phyloP scores from a whole-genome alignment of 2,797 vertebrate species.

The Rhynchonycteris naso region DNA sequence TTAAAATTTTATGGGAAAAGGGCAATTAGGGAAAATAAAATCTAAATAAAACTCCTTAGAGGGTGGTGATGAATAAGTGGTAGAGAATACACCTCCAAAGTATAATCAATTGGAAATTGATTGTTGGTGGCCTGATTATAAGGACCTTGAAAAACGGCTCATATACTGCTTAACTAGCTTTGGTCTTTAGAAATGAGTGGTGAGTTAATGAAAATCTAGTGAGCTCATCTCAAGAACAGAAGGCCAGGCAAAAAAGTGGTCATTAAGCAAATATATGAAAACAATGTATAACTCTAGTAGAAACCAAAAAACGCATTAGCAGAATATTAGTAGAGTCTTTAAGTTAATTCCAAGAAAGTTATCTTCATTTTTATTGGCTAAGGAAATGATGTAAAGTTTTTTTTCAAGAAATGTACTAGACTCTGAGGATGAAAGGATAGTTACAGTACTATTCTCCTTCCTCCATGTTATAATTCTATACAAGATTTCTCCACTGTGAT shows the following conservation, averaged over 20 bases:
- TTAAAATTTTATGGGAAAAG: conserved; percentile 43
- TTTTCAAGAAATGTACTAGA: not conserved
- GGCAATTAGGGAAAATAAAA: not conserved
- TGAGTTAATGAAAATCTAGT: not conserved
- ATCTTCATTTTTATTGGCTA: not conserved
- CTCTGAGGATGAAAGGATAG: not conserved
- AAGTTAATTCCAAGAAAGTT: not conserved
- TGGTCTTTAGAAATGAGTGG: not conserved
- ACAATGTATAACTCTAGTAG: not conserved
- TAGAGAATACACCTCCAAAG: not conserved
- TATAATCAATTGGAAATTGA: not conserved
- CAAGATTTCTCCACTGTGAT: not conserved
- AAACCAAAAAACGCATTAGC: not conserved
- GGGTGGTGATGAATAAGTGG: not conserved
- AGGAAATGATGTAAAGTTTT: not conserved
- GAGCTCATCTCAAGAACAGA: not conserved
- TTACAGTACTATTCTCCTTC: not conserved
- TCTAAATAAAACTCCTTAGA: not conserved
- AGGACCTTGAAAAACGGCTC: not conserved
- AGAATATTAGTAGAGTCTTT: not conserved
- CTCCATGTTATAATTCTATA: not conserved
- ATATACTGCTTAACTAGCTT: not conserved
- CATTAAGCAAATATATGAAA: not conserved
- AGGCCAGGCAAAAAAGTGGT: not conserved
- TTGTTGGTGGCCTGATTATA: not conserved